Percentiles rank a stretch among this genome's conserved stretches.
Evolutionary conservation across 2,888 invertebrate species (phyloP).

Genomic region (Biston stratarius): DNA sequence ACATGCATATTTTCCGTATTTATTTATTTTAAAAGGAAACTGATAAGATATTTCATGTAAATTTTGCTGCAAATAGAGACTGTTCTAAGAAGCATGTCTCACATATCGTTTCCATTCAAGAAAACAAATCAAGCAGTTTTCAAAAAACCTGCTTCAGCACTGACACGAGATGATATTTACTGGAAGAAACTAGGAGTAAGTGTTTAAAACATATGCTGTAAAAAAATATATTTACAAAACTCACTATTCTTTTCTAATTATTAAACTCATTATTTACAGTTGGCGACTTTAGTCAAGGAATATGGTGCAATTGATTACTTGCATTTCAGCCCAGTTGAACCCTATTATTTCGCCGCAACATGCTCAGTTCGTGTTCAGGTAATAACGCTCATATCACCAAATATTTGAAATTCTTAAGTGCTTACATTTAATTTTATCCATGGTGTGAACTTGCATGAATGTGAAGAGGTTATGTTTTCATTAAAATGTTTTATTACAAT

Average conservation of each 20-base stretch:
- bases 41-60: slow-evolving; percentile 21
- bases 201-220: not conserved
- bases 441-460: not conserved
- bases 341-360: slow-evolving; percentile 96
- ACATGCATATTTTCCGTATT: too few species aligned
- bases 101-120: slow-evolving; percentile 87
- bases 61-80: not conserved
- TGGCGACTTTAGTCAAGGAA: slow-evolving; percentile 95
- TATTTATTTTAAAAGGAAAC: too few species aligned
- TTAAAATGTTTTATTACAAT: not conserved
- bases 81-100: slow-evolving; percentile 62
- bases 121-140: slow-evolving; percentile 90
- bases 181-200: slow-evolving; percentile 96
- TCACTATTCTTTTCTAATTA: not conserved
- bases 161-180: slow-evolving; percentile 92
- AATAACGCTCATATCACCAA: slow-evolving; percentile 30
- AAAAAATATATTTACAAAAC: too few species aligned
- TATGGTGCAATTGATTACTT: slow-evolving; percentile 96
- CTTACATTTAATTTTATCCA: not conserved
- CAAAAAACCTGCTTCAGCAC: slow-evolving; percentile 88
- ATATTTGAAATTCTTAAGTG: not conserved
- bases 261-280: slow-evolving; percentile 74
- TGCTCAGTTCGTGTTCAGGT: slow-evolving; percentile 94
- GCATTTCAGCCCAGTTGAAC: slow-evolving; percentile 95
- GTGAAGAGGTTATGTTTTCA: slow-evolving; percentile 12